Base-by-base conservation (phyloP, 2,888 invertebrate species). In the Polylopha cassiicola region DNA sequence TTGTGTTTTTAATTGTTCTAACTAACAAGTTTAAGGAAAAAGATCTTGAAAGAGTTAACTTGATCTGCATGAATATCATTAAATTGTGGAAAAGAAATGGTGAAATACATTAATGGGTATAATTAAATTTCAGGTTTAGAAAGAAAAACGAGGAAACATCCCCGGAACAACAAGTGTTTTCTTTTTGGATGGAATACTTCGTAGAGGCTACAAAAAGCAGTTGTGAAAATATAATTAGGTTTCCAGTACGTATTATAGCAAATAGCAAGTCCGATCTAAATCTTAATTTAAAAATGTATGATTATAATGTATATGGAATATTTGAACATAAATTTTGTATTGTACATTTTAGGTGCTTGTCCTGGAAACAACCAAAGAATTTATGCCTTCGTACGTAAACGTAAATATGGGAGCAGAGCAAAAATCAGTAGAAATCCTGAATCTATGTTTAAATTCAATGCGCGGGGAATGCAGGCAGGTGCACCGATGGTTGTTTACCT, bases 161-260 rank as follows among this genome's bases (percentile, higher is more conserved):
- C 1, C 91, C 94, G 0, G 95, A 96, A 68, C 94, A 95, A 69
- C 92, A 95, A 79, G 89, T 96, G 1, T 98, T 99, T 73, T 90
- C 92, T 51, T 99, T 99, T 80, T 99, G 99, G 99, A 95, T 98
- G 90, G 99, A 99, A 64, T 99, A 96, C 80, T 99, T 99, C 74
- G 89, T 95, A 20, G 98, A 98, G 79, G 98, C 98, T 6, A 95
- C 94, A 15, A 94, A 94, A 66, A 87, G 89, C 42, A 92, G 92
- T 53, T 89, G 91, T 55, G 91, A 92, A 41, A 92, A 94, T 69
- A 90, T 88, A 58, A 96, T 97, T 57, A 87, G 96, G 51, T 98
- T 97, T 88, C 98, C 98, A 36, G 93, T 94, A 77, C 88, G 90
- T 67, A 7, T 13, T 9, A 6, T 22, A 6, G 22, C 4, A 23